Base-by-base conservation (phyloP, 2,113 vertebrate species). In the Aspiorhynchus laticeps region DNA sequence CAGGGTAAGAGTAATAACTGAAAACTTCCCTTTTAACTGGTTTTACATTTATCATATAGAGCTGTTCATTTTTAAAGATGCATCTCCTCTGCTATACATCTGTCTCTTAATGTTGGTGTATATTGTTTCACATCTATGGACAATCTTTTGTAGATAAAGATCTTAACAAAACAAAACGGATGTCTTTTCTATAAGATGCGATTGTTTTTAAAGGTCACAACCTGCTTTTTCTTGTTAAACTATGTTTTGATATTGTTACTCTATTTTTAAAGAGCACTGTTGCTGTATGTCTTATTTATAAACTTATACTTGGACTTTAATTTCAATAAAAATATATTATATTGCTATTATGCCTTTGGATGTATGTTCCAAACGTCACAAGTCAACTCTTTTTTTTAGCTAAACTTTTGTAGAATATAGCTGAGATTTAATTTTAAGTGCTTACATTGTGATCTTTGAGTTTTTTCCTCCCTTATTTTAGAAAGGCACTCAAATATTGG, bases 251-350 rank as follows among this genome's bases (percentile, higher is more conserved):
- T 43, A 74, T 89, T 90, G 87, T 78, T 77, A 71, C 59, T 83
- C 71, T 87, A 86, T 88, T 92, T 67, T 92, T 92, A 88, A 92
- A 93, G 90, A 91, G 90, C 91, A 86, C 85, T 90, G 74, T 92
- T 90, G 83, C 91, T 86, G 86, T 93, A 93, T 95, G 93, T 88
- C 75, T 89, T 94, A 95, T 96, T 95, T 95, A 94, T 94, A 91
- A 87, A 90, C 87, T 56, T 51, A 88, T 91, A 87, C 67, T 79
- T 90, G 86, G 91, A 3, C 69, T 84, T 74, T 56, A 88, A 91
- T 89, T 92, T 46, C 90, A 94, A 92, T 93, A 93, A 94, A 94
- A 74, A 78, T 38, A 78, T 75, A 75, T 71, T 38, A 78, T 75
- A 75, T 71, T 46, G 38, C 59, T 12, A 80, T 33, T 8, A 24